A percentile compares a stretch with the other conserved stretches of the same genome.
phyloP scores from a whole-genome alignment of 2,888 invertebrate species.

The Acronicta leporina region DNA sequence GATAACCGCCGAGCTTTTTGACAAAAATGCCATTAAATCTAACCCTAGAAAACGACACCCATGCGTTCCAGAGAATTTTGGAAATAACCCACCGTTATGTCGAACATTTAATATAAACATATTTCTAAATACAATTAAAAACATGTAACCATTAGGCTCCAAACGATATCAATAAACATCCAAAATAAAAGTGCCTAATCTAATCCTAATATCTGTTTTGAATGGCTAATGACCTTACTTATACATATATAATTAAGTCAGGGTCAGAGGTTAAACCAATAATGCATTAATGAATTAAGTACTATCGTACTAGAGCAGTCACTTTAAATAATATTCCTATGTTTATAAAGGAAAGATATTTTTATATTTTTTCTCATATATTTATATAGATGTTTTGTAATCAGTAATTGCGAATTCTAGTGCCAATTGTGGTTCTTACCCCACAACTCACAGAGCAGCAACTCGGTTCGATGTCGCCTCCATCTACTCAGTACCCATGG shows the following conservation, averaged over 20 bases:
- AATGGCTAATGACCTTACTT: conserved; percentile 6
- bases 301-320: not conserved
- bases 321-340: not conserved
- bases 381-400: too few species aligned
- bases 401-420: too few species aligned
- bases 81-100: too few species aligned
- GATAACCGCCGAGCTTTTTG: too few species aligned
- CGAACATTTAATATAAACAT: too few species aligned
- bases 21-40: too few species aligned
- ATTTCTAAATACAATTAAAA: conserved; percentile 1
- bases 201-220: conserved; percentile 22
- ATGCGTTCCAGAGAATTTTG: too few species aligned
- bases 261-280: conserved; percentile 27
- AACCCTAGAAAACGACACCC: too few species aligned
- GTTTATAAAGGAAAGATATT: not conserved
- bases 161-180: conserved; percentile 23
- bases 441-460: too few species aligned
- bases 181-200: conserved; percentile 23
- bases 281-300: conserved; percentile 1
- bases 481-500: not conserved
- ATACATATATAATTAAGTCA: conserved; percentile 22
- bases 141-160: conserved; percentile 25
- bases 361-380: not conserved
- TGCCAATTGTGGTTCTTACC: too few species aligned
- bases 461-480: too few species aligned